Conservation (phyloP, 2,113 vertebrate genomes). For the Monopterus albus region DNA sequence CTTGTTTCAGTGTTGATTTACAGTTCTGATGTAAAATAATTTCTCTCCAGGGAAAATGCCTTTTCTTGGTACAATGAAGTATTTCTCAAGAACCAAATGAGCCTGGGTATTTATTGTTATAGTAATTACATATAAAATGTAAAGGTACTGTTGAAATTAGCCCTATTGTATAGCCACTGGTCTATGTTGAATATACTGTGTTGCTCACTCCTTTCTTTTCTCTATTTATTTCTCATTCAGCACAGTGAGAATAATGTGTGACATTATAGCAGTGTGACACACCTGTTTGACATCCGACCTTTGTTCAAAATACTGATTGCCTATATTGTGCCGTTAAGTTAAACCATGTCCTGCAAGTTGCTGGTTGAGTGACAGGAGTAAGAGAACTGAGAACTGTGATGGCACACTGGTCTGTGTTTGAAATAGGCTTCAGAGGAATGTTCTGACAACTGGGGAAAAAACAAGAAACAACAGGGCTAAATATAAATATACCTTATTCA, state of each 20-base stretch:
- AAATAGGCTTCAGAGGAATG: constrained; percentile 12
- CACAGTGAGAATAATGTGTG: constrained; percentile 9
- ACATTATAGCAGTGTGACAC: constrained; percentile 7
- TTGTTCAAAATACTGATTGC: constrained; percentile 7
- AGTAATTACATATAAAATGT: constrained; percentile 61
- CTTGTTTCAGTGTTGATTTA: constrained; percentile 78
- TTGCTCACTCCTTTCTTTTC: constrained; percentile 57
- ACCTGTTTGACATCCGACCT: constrained; percentile 32
- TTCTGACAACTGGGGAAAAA: constrained; percentile 15
- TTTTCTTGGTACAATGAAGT: constrained; percentile 77
- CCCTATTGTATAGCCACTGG: constrained; percentile 69
- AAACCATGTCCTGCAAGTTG: constrained; percentile 13
- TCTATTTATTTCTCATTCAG: constrained; percentile 63
- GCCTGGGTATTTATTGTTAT: constrained; percentile 78
- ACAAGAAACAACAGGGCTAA: constrained; percentile 11
- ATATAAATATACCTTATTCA: constrained; percentile 34
- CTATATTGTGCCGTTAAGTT: constrained; percentile 2
- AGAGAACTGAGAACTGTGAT: constrained; percentile 29
- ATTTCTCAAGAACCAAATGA: constrained; percentile 75
- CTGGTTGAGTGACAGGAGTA: constrained; percentile 10
- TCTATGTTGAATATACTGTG: constrained; percentile 74
- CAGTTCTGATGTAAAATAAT: constrained; percentile 72
- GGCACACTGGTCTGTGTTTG: constrained; percentile 3
- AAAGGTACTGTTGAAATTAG: constrained; percentile 61
- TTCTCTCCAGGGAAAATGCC: constrained; percentile 71